phyloP scores from a whole-genome alignment of 2,888 invertebrate genomes.

The Macrophya annulata region DNA sequence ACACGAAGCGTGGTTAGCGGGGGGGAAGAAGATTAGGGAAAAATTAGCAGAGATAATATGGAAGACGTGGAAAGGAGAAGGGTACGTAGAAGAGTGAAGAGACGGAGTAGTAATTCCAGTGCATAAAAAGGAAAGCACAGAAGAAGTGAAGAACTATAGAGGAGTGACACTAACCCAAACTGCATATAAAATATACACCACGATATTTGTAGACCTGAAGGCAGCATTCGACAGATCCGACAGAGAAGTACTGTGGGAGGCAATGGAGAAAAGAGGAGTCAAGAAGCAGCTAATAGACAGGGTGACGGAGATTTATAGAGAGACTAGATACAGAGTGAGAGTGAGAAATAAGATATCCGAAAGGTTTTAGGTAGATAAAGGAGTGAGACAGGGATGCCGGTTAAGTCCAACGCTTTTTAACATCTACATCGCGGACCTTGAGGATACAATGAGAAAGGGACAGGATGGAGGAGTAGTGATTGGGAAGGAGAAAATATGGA shows the following conservation, averaged over 20 bases:
- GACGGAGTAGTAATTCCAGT: constrained; percentile 52
- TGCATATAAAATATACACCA: constrained; percentile 55
- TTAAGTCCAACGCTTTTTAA: constrained; percentile 59
- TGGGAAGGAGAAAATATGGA: constrained; percentile 52
- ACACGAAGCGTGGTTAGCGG: constrained; percentile 21
- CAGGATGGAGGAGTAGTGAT: constrained; percentile 56
- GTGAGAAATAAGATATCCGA: constrained; percentile 48
- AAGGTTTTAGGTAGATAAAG: constrained; percentile 51
- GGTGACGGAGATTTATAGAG: constrained; percentile 53
- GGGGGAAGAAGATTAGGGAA: not conserved
- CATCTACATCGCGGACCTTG: constrained; percentile 53
- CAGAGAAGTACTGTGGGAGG: constrained; percentile 55
- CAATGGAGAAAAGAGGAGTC: constrained; percentile 50
- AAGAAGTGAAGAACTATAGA: constrained; percentile 55
- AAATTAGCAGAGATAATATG: not conserved
- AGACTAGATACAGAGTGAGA: constrained; percentile 56
- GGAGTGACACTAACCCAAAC: constrained; percentile 56
- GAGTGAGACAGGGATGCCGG: constrained; percentile 60
- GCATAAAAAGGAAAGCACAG: constrained; percentile 38
- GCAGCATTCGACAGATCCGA: constrained; percentile 61
- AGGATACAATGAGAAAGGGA: constrained; percentile 41
- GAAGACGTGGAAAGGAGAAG: constrained; percentile 38
- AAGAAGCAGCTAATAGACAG: constrained; percentile 39
- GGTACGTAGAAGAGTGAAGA: constrained; percentile 50
- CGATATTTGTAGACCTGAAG: constrained; percentile 57